Evolutionary conservation across 1,140 invertebrate species (phyloP), one percentile per base, ranked within the genome.

Genomic region (Parasteatoda tepidariorum): DNA sequence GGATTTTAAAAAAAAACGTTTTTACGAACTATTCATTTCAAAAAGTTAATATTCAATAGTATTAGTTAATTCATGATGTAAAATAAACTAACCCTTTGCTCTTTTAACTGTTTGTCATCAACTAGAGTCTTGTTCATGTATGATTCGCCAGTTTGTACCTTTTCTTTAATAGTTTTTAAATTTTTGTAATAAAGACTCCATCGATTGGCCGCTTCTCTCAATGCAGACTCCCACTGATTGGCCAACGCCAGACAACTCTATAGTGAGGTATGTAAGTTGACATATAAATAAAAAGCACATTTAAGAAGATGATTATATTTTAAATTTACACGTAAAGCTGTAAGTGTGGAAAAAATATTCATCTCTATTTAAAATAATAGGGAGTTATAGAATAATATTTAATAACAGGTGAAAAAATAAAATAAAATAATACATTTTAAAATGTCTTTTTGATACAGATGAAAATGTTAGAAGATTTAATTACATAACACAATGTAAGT

Each of bases 101-200:
- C 3, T 61, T 75, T 93, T 1, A 93, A 93, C 84, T 94, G 93
- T 86, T 94, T 93, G 33, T 92, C 93, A 86, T 96, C 94, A 33
- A 94, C 93, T 61, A 94, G 92, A 87, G 93, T 94, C 86, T 98
- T 95, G 33, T 92, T 91, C 3, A 97, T 91, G 34, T 97, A 89
- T 13, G 93, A 92, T 85, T 97, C 94, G 0, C 96, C 96, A 59
- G 93, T 92, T 0, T 93, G 92, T 0, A 97, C 89, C 95, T 96
- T 98, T 75, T 96, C 95, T 28, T 93, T 93, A 0, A 97, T 93
- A 4, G 93, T 91, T 38, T 93, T 90, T 87, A 95, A 93, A 87
- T 93, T 93, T 84, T 94, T 93, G 30, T 93, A 92, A 87, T 95
- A 96, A 84, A 94, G 93, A n/a, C 94, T 92, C 96, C 96, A 98